Evolutionary conservation across 2,888 invertebrate genomes (phyloP).

Genomic region (Lamellibrachia columna): DNA sequence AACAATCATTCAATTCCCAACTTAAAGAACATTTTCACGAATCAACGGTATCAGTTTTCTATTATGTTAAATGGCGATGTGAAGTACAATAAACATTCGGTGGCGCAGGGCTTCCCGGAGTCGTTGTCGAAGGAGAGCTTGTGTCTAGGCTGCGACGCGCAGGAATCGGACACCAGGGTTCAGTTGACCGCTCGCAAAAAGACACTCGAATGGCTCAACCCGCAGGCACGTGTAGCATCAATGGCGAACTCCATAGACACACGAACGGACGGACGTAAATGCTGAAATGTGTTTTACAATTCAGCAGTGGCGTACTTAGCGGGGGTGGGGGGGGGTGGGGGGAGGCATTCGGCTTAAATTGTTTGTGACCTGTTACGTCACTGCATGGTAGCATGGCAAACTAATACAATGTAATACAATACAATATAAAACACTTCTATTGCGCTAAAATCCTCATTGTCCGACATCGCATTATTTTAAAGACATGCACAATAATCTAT

Average conservation of each 20-base stretch:
- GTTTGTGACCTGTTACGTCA: no score
- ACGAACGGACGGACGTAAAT: background rate
- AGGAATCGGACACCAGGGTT: background rate
- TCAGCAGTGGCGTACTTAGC: background rate
- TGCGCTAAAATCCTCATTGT: no score
- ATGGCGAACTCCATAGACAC: background rate
- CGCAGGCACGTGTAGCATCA: background rate
- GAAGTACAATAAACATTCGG: background rate
- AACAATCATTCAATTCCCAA: no score
- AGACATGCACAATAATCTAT: no score
- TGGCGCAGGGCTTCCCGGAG: background rate
- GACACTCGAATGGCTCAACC: background rate
- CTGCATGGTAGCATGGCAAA: no score
- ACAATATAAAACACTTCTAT: no score
- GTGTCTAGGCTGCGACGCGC: background rate
- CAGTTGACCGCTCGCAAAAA: background rate
- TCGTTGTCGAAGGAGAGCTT: background rate
- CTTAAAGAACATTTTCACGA: no score
- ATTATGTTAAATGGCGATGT: background rate
- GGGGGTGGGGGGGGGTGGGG: no score
- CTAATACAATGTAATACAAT: no score
- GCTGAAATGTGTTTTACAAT: background rate
- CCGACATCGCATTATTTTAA: no score
- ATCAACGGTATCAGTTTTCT: background rate
- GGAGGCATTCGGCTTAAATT: no score